Evolutionary conservation across 2,113 vertebrate species (phyloP).

Genomic region (Petaurus breviceps): DNA sequence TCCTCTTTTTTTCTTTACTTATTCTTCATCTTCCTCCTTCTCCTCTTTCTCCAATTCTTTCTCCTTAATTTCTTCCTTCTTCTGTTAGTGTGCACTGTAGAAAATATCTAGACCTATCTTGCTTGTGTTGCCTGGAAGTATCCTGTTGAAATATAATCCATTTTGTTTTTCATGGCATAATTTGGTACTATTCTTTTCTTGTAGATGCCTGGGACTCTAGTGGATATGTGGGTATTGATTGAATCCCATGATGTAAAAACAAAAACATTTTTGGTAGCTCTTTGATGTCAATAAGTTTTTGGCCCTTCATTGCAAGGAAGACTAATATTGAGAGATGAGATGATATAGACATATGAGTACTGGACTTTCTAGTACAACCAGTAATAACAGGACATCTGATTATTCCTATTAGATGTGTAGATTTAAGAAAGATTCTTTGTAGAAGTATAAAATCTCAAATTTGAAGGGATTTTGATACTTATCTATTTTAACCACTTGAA

Average conservation of each 20-base stretch:
- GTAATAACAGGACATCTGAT: not conserved
- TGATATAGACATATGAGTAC: not conserved
- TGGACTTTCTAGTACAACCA: not conserved
- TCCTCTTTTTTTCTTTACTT: not conserved
- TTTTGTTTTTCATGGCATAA: not conserved
- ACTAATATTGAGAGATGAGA: not conserved
- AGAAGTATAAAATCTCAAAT: not conserved
- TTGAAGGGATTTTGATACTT: not conserved
- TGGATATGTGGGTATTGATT: not conserved
- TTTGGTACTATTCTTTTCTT: not conserved
- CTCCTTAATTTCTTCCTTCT: fast-evolving
- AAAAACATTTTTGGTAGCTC: not conserved
- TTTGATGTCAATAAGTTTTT: not conserved
- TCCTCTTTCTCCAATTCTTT: not conserved
- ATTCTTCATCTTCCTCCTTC: not conserved
- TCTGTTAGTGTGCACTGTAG: not conserved
- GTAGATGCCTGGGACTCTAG: not conserved
- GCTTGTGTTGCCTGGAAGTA: not conserved
- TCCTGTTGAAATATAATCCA: not conserved
- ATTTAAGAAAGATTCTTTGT: not conserved
- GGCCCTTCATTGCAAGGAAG: not conserved
- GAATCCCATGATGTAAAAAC: not conserved
- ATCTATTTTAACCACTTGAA: not conserved
- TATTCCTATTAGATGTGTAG: not conserved
- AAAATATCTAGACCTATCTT: not conserved